These are phyloP conservation scores for Porites rus DNA, from an alignment of 92 coral and sea anemone species.

Conservation along the genomic window DNA sequence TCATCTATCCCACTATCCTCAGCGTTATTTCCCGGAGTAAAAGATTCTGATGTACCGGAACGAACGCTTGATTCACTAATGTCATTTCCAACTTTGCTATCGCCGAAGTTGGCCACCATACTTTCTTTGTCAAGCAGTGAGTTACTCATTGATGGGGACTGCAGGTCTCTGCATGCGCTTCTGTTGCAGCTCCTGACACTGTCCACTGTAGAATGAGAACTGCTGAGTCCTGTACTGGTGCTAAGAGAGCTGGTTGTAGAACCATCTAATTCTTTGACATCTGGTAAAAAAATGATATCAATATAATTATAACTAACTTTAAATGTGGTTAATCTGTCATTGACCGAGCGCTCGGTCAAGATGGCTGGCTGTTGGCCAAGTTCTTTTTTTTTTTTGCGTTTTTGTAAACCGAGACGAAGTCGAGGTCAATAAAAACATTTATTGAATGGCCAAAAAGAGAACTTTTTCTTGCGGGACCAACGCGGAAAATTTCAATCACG, in stretches of 20 bases:
- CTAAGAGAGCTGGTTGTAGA: slow-evolving; percentile 40
- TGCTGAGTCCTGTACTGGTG: slow-evolving; percentile 42
- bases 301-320: too few relatives aligned
- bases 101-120: slow-evolving; percentile 43
- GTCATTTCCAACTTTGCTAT: slow-evolving; percentile 30
- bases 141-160: slow-evolving; percentile 10
- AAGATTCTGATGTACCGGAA: slow-evolving; percentile 2
- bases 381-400: too few relatives aligned
- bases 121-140: slow-evolving; percentile 42
- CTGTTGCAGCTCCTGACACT: slow-evolving; percentile 5
- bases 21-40: slow-evolving; percentile 12
- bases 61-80: slow-evolving; percentile 32
- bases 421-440: too few relatives aligned
- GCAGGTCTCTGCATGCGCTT: slow-evolving; percentile 1
- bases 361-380: too few relatives aligned
- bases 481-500: too few relatives aligned
- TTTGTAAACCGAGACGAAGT: too few relatives aligned
- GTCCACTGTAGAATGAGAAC: slow-evolving; percentile 42
- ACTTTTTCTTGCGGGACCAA: too few relatives aligned
- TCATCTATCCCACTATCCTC: slow-evolving; percentile 77
- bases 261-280: slow-evolving; percentile 23
- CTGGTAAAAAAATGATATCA: background rate
- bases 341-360: too few relatives aligned
- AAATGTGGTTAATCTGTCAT: too few relatives aligned
- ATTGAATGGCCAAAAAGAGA: too few relatives aligned